Base-by-base conservation (phyloP, 2,113 vertebrate genomes). In the Cyprinodon tularosa region DNA sequence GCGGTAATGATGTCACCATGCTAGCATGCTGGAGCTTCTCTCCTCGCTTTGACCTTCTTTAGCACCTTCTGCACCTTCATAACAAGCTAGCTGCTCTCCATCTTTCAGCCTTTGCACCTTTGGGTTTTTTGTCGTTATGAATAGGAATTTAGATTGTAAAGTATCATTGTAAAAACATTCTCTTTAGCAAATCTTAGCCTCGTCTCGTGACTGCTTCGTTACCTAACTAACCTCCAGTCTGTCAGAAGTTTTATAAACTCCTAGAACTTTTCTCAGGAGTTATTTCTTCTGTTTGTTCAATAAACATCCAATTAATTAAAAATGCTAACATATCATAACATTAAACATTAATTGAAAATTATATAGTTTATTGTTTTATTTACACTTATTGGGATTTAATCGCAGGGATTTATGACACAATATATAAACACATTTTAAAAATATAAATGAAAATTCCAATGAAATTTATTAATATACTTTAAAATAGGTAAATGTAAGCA, bases 41-140 rank as follows among this genome's bases (percentile, higher is more conserved):
- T 63, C 2, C 65, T 4, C 17, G 36, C 39, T n/a, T 59, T 91
- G 90, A 90, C 90, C 88, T 57, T n/a, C 17, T 20, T 57, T 20
- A 6, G 50, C 3, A 20, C 20, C 17, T 15, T n/a, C 17, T 57
- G 50, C 9, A 20, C 50, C 14, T 88, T 88, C 62, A 71, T 57
- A 68, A 1, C 14, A 36, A 74, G 84, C 47, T 84, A 89, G 63
- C 83, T 0, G 62, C 62, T 66, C 67, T 0, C n/a, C 0, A 10
- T 37, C 66, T 3, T 3, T 12, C 39, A 62, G 61, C 68, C 5
- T 17, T 53, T 37, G 2, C 1, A 20, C 20, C 12, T 11, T 14
- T 36, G 57, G 47, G 12, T 48, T 12, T 48, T 48, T 4, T 1
- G 48, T 50, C 12, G 7, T 20, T 50, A 20, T 20, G 9, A 57